These are phyloP conservation scores for Chaenogobius annularis DNA, from an alignment of 2,113 vertebrate genomes.

Conservation along the genomic window DNA sequence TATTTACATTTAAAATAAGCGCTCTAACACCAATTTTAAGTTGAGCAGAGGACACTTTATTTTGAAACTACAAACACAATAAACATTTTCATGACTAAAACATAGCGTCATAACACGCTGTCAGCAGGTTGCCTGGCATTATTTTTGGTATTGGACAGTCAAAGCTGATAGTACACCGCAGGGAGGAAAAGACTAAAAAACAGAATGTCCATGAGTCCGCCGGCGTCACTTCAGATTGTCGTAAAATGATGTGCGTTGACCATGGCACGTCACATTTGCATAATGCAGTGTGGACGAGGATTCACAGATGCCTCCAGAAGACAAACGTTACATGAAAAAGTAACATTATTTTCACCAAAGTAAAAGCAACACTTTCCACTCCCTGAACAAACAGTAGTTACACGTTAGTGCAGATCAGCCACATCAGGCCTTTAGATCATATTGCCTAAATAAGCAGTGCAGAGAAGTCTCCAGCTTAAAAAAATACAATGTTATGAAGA, in stretches of 20 bases:
- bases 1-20: neutral
- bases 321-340: constrained; percentile 60
- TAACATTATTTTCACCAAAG: constrained; percentile 51
- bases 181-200: constrained; percentile 20
- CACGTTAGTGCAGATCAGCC: constrained; percentile 78
- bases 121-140: constrained; percentile 31
- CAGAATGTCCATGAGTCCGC: constrained; percentile 17
- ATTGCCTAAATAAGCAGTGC: constrained; percentile 66
- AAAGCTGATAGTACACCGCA: constrained; percentile 60
- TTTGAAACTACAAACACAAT: constrained; percentile 66
- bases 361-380: constrained; percentile 54
- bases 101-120: constrained; percentile 17
- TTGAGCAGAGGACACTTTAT: constrained; percentile 66
- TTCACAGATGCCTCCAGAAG: constrained; percentile 50
- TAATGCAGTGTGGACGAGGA: constrained; percentile 36
- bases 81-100: constrained; percentile 40
- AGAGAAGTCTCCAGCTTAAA: constrained; percentile 51
- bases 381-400: constrained; percentile 70
- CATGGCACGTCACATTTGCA: constrained; percentile 20
- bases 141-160: constrained; percentile 50
- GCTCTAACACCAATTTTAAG: constrained; percentile 5
- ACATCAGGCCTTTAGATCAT: constrained; percentile 70
- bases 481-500: constrained; percentile 57
- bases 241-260: constrained; percentile 53
- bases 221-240: constrained; percentile 43